phyloP scores from a whole-genome alignment of 2,113 vertebrate species.

The Ctenodactylus gundi region DNA sequence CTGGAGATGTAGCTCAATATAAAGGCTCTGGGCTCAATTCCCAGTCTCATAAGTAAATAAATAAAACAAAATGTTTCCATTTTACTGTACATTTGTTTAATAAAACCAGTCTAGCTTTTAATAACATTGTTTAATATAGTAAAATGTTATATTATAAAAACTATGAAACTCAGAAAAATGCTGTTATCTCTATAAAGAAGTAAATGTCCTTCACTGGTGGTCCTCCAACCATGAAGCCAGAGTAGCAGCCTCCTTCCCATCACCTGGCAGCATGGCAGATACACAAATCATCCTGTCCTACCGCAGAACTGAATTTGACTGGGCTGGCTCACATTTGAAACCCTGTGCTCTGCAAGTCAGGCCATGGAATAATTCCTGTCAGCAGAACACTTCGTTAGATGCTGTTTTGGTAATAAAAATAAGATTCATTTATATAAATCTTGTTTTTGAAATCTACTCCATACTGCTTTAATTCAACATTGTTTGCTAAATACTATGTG shows the following conservation, averaged over 20 bases:
- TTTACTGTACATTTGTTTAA: background rate
- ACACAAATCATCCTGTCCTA: too few species aligned
- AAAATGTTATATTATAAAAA: background rate
- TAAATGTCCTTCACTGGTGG: background rate
- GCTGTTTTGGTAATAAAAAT: background rate
- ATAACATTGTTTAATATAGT: background rate
- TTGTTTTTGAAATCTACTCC: background rate
- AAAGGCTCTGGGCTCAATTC: too few species aligned
- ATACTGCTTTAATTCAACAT: background rate
- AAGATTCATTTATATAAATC: background rate
- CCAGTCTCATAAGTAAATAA: too few species aligned
- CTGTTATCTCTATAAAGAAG: background rate
- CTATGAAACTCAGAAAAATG: background rate
- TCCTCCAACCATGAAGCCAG: background rate
- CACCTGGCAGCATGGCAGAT: too few species aligned
- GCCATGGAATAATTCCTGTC: background rate
- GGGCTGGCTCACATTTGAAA: background rate
- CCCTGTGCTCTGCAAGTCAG: too few species aligned
- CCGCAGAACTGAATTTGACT: background rate
- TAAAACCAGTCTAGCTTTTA: background rate
- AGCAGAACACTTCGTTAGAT: background rate
- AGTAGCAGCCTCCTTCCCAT: background rate
- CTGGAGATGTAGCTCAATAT: too few species aligned
- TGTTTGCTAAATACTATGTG: too few species aligned
- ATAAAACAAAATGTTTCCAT: too few species aligned